Percentiles rank a stretch among this genome's conserved stretches.
Evolutionary conservation across 2,888 invertebrate genomes (phyloP).

Genomic region (Amphipyra berbera): DNA sequence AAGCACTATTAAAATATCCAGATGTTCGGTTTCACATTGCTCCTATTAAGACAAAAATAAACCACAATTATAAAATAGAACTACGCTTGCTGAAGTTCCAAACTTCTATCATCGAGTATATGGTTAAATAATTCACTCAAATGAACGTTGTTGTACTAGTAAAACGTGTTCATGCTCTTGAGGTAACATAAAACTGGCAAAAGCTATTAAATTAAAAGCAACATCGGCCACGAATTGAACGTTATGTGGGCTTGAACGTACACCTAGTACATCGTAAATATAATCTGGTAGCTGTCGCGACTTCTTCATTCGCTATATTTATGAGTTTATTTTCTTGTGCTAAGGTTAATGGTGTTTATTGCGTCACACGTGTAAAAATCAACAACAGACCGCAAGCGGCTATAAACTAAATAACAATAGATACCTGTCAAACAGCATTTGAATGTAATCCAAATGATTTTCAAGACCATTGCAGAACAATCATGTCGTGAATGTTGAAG

Average conservation of each 20-base stretch:
- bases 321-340: constrained; percentile 61
- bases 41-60: constrained; percentile 40
- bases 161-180: constrained; percentile 56
- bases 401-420: constrained; percentile 30
- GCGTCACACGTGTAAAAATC: constrained; percentile 46
- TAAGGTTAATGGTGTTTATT: constrained; percentile 52
- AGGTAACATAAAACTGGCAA: constrained; percentile 60
- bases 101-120: constrained; percentile 4
- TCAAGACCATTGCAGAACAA: constrained; percentile 19
- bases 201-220: constrained; percentile 64
- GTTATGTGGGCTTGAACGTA: constrained; percentile 51
- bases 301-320: constrained; percentile 55
- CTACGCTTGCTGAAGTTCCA: constrained; percentile 4
- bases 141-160: constrained; percentile 35
- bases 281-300: constrained; percentile 51
- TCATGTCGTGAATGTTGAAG: constrained; percentile 10
- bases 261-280: constrained; percentile 58
- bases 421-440: constrained; percentile 40
- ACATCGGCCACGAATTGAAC: constrained; percentile 57
- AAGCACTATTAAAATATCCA: constrained; percentile 25
- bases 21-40: constrained; percentile 38
- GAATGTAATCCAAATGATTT: constrained; percentile 49
- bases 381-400: constrained; percentile 31
- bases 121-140: constrained; percentile 25
- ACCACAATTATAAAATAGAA: constrained; percentile 17